phyloP scores from a whole-genome alignment of 1,140 invertebrate genomes.

The Cotesia glomerata region DNA sequence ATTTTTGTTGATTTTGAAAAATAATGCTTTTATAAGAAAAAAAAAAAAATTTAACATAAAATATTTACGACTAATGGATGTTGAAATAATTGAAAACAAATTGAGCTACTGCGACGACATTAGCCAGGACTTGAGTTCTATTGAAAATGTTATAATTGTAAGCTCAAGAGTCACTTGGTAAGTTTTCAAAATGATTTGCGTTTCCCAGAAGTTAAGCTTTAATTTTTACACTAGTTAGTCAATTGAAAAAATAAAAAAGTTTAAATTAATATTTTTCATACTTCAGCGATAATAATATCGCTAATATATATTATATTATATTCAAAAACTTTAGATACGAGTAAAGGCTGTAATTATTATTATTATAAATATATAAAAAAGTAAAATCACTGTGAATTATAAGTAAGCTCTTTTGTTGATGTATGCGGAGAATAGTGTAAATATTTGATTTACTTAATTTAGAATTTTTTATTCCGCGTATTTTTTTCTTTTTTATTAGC shows the following conservation, averaged over 20 bases:
- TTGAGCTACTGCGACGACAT: background rate
- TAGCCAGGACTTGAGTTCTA: background rate
- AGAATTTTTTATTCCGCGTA: background rate
- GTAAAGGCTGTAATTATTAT: too few relatives aligned
- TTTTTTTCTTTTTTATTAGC: background rate
- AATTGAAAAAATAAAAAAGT: too few relatives aligned
- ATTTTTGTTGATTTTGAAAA: background rate
- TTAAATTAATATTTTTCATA: too few relatives aligned
- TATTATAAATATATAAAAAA: too few relatives aligned
- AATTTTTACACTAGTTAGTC: too few relatives aligned
- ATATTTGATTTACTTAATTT: slow-evolving; percentile 5
- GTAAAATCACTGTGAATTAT: slow-evolving; percentile 11
- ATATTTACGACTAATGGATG: background rate
- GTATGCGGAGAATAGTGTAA: background rate
- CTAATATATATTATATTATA: too few relatives aligned
- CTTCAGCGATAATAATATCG: too few relatives aligned
- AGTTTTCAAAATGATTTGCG: background rate
- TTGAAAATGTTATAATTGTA: background rate
- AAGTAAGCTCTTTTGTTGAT: background rate
- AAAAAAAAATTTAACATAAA: background rate
- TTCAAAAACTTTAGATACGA: too few relatives aligned
- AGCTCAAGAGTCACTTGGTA: background rate
- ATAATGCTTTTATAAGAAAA: background rate
- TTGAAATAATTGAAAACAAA: slow-evolving; percentile 1
- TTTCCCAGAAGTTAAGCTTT: too few relatives aligned